Conservation (phyloP, 2,797 vertebrate species). For the Spondyliosoma cantharus region DNA sequence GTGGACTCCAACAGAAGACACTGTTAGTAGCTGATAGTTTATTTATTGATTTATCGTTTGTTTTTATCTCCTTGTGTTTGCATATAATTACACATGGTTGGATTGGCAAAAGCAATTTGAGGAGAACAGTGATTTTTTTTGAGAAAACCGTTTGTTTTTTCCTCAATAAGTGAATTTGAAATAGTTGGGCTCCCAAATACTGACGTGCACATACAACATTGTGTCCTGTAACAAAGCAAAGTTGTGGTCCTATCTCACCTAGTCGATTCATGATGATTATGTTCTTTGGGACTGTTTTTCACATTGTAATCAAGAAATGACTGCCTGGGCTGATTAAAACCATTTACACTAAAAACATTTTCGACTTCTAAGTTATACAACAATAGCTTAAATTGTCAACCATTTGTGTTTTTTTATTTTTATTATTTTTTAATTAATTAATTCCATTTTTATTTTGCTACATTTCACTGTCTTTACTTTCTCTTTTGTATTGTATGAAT, state of each 20-base stretch:
- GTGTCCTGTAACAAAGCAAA: conserved; percentile 1
- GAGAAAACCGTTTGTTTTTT: not conserved
- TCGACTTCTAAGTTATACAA: conserved; percentile 3
- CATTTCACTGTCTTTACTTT: not conserved
- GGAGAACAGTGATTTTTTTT: not conserved
- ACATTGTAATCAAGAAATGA: conserved; percentile 28
- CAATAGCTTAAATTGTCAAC: too few relatives aligned
- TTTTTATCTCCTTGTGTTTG: not conserved
- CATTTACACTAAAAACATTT: not conserved
- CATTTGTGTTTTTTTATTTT: conserved; percentile 1
- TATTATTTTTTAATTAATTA: not conserved
- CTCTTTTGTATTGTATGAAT: not conserved
- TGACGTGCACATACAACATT: not conserved
- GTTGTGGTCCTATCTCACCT: not conserved
- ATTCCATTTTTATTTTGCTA: not conserved
- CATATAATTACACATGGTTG: conserved; percentile 26
- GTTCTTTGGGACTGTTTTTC: not conserved
- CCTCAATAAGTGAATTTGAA: not conserved
- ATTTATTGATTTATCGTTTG: conserved; percentile 18
- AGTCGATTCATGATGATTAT: conserved; percentile 2
- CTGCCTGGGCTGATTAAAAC: conserved; percentile 16
- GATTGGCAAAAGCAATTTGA: not conserved
- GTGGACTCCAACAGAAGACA: not conserved
- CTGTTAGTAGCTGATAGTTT: not conserved
- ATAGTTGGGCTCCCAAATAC: not conserved